phyloP scores from a whole-genome alignment of 2,888 invertebrate species.

The Sphaerophoria rueppellii region DNA sequence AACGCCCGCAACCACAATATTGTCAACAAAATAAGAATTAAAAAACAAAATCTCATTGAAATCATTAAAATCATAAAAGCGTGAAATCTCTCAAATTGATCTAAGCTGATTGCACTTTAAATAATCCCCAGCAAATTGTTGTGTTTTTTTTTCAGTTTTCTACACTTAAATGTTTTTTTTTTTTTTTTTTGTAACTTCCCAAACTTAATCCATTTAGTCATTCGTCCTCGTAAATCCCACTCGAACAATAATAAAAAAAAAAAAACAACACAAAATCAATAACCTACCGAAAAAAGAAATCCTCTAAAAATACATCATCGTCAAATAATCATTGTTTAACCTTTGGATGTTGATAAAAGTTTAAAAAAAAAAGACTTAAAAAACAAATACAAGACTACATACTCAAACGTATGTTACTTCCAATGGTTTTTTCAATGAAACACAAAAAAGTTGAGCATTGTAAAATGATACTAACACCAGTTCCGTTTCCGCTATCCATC shows the following conservation, averaged over 20 bases:
- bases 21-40: no score
- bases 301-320: constrained; percentile 42
- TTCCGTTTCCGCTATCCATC: constrained; percentile 8
- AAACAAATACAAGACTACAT: constrained; percentile 3
- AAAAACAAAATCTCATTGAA: no score
- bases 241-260: neutral
- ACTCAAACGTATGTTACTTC: neutral
- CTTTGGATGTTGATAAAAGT: constrained; percentile 43
- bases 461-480: constrained; percentile 22
- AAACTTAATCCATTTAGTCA: constrained; percentile 28
- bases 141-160: neutral
- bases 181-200: neutral
- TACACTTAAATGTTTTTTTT: neutral
- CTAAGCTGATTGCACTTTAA: neutral
- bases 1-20: no score
- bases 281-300: constrained; percentile 24
- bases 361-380: constrained; percentile 3
- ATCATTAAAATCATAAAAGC: no score
- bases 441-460: constrained; percentile 28
- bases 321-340: constrained; percentile 64
- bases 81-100: no score
- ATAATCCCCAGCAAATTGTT: constrained; percentile 2
- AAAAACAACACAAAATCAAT: constrained; percentile 30
- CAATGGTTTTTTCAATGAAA: constrained; percentile 30
- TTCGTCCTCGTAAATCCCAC: constrained; percentile 15